Evolutionary conservation across 1,140 invertebrate species (phyloP), one percentile per base, ranked within the genome.

Genomic region (Limonius californicus): DNA sequence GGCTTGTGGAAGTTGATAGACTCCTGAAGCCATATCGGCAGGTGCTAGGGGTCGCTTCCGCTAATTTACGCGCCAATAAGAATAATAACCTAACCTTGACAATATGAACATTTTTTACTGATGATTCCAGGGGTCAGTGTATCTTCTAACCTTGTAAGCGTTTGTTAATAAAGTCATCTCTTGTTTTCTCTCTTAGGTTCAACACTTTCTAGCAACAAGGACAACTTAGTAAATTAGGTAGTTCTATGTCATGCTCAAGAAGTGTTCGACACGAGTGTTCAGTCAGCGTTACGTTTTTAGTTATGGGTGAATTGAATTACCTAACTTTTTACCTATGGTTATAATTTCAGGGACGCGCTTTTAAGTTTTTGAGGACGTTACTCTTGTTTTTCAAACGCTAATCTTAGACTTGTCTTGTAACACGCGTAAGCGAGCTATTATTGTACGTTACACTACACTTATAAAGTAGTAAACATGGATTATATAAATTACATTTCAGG

Each of bases 151-250:
- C 45, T 50, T 50, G 45, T 50, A 50, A 50, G 45, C 45, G 16
- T 18, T 50, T 50, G 45, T 21, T 21, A 19, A 50, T 50, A 18
- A 21, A 50, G 20, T 50, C 45, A 50, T 50, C 45, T 50, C 20
- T 50, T 50, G n/a, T 18, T 50, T 39, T 39, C n/a, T 50, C 45
- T 50, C 20, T 50, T 11, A 18, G 12, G 45, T 50, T 50, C 45
- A 50, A 50, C n/a, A 50, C 45, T 50, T 50, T 50, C 45, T 16
- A 50, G 16, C 9, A 50, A 50, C 45, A 50, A 50, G 45, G 45
- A 50, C 45, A 50, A 50, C 45, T n/a, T 18, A 18, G 45, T 39
- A 39, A 39, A 50, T 50, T 50, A 50, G 20, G 9, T 50, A 50
- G 45, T 50, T 50, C 20, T 39, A 39, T 6, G 35, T 50, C 15